Evolutionary conservation across 2,113 vertebrate species (phyloP).

Genomic region (Bufo bufo): DNA sequence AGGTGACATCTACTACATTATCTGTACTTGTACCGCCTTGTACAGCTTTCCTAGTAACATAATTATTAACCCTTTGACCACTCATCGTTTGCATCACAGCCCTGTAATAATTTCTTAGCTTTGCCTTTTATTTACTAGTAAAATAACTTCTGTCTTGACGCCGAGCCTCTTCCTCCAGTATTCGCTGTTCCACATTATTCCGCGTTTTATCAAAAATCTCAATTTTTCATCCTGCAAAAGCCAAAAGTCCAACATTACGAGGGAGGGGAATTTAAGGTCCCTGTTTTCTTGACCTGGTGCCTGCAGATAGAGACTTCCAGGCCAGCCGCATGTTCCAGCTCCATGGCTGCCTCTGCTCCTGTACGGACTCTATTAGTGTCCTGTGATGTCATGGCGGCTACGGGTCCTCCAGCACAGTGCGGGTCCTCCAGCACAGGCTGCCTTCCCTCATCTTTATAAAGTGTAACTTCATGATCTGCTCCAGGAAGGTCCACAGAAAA

Average conservation of each 20-base stretch:
- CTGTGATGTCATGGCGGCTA: neutral
- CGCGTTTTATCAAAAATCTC: constrained; percentile 32
- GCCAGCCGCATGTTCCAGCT: neutral
- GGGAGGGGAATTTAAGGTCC: neutral
- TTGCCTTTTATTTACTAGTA: too few relatives aligned
- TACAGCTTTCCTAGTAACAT: too few relatives aligned
- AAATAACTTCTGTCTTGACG: neutral
- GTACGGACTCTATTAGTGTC: neutral
- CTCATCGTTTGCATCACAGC: too few relatives aligned
- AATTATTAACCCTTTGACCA: too few relatives aligned
- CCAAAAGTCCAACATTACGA: constrained; percentile 3
- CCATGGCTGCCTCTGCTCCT: too few relatives aligned
- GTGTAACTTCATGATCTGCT: neutral
- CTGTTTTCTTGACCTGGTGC: neutral
- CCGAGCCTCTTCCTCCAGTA: neutral
- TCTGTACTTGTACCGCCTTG: too few relatives aligned
- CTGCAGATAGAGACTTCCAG: neutral
- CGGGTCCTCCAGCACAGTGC: too few relatives aligned
- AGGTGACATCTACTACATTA: too few relatives aligned
- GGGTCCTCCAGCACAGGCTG: too few relatives aligned
- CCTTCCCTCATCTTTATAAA: neutral
- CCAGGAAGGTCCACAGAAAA: too few relatives aligned
- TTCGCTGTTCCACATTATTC: neutral
- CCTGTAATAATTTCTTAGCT: too few relatives aligned
- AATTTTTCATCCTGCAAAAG: constrained; percentile 11